Evolutionary conservation across 1,140 invertebrate genomes (phyloP).

Genomic region (Drosophila biarmipes): DNA sequence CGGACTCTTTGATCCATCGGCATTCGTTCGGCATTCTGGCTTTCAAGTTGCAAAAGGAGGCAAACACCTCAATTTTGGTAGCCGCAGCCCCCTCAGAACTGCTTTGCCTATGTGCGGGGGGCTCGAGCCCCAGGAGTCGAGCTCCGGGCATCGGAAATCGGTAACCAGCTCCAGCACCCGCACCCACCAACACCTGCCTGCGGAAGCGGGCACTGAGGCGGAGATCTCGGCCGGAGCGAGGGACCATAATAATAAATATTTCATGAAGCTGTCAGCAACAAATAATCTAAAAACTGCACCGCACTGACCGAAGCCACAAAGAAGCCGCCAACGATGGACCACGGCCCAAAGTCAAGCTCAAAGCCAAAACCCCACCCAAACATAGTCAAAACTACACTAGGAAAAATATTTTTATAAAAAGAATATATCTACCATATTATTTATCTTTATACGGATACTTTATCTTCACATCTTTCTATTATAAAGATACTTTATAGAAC

Average conservation of each 20-base stretch:
- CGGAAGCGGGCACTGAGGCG: conserved; percentile 4
- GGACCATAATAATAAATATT: conserved; percentile 81
- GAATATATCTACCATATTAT: no score
- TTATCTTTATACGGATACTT: no score
- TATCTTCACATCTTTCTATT: no score
- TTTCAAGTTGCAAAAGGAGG: conserved; percentile 69
- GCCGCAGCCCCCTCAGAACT: conserved; percentile 26
- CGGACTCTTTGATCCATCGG: conserved; percentile 72
- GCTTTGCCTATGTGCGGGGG: conserved; percentile 70
- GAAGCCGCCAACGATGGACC: conserved; percentile 61
- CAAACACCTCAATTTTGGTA: conserved; percentile 81
- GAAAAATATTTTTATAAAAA: neutral
- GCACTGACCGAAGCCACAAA: conserved; percentile 74
- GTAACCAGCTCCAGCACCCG: conserved; percentile 43
- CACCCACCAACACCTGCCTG: conserved; percentile 56
- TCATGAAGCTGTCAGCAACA: conserved; percentile 83
- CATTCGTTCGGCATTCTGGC: conserved; percentile 66
- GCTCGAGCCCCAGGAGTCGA: conserved; percentile 7
- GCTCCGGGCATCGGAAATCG: conserved; percentile 19
- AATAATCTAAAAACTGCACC: conserved; percentile 79
- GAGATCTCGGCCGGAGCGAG: conserved; percentile 31
- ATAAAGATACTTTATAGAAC: no score
- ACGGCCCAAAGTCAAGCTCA: conserved; percentile 42
- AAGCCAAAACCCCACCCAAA: conserved; percentile 41
- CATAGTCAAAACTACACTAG: conserved; percentile 12